These are phyloP conservation scores for Dryomyza anilis DNA, from an alignment of 2,888 invertebrate species.

Conservation along the genomic window DNA sequence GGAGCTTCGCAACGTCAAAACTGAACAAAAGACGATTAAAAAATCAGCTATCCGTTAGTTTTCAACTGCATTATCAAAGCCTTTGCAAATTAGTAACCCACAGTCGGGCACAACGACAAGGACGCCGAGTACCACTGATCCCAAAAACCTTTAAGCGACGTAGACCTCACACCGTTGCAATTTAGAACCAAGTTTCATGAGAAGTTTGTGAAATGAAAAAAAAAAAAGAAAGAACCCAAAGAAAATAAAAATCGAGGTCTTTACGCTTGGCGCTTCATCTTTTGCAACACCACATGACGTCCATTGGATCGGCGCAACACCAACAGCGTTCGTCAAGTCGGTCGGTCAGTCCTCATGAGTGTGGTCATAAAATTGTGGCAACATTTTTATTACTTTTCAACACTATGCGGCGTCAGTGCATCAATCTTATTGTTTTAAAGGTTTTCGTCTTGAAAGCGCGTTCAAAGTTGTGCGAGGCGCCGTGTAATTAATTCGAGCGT, in stretches of 20 bases:
- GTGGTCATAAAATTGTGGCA: conserved; percentile 20
- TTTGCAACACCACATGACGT: conserved; percentile 10
- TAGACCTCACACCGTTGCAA: conserved; percentile 8
- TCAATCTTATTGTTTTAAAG: conserved; percentile 19
- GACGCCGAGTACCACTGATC: too few species aligned
- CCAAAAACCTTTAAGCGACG: too few species aligned
- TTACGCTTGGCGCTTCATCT: background rate
- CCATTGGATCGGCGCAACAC: background rate
- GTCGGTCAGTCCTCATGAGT: background rate
- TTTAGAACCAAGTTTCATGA: background rate
- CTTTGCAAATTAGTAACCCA: too few species aligned
- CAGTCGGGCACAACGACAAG: too few species aligned
- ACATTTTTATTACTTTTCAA: conserved; percentile 26
- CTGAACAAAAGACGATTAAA: background rate
- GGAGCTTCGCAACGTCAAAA: background rate
- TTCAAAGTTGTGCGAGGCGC: conserved; percentile 35
- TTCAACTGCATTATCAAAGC: too few species aligned
- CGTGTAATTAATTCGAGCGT: conserved; percentile 35
- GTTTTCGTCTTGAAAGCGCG: too few species aligned
- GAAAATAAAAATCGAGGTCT: too few species aligned
- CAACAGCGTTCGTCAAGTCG: conserved; percentile 14
- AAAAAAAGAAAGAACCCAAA: too few species aligned
- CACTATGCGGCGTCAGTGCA: conserved; percentile 12
- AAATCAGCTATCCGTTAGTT: too few species aligned
- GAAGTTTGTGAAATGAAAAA: too few species aligned